A percentile compares a stretch with the other conserved stretches of the same genome.
These are phyloP conservation scores for Amphimallon solstitiale DNA, from an alignment of 2,888 invertebrate species.

Conservation along the genomic window DNA sequence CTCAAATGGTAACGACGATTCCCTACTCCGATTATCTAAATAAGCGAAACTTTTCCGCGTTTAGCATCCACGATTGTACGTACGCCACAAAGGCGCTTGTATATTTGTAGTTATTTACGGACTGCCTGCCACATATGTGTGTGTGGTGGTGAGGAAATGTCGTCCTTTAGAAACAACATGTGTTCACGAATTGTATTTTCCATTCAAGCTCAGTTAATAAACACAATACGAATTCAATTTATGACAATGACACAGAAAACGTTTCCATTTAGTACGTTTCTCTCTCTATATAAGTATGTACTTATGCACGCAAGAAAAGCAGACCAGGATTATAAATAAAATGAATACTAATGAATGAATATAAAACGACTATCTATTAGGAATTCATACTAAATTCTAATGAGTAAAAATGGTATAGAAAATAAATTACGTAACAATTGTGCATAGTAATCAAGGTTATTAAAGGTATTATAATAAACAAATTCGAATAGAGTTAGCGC, in stretches of 20 bases:
- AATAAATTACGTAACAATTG: too few relatives aligned
- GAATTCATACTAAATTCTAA: too few relatives aligned
- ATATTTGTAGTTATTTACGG: not conserved
- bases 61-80: not conserved
- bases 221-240: slow-evolving; percentile 26
- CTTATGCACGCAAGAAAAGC: too few relatives aligned
- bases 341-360: too few relatives aligned
- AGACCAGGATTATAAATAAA: too few relatives aligned
- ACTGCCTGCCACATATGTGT: not conserved
- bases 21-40: slow-evolving; percentile 13
- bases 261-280: not conserved
- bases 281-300: too few relatives aligned
- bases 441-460: too few relatives aligned
- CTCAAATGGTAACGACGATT: slow-evolving; percentile 14
- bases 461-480: too few relatives aligned
- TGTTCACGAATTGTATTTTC: slow-evolving; percentile 28
- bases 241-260: not conserved
- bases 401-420: too few relatives aligned
- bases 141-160: slow-evolving; percentile 9
- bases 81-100: slow-evolving; percentile 7
- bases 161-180: slow-evolving; percentile 10
- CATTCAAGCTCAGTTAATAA: slow-evolving; percentile 22
- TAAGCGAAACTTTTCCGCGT: slow-evolving; percentile 29
- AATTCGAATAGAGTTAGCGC: too few relatives aligned
- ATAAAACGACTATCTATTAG: too few relatives aligned